These are phyloP conservation scores for Odontomachus brunneus DNA, from an alignment of 1,140 invertebrate species.

Conservation along the genomic window DNA sequence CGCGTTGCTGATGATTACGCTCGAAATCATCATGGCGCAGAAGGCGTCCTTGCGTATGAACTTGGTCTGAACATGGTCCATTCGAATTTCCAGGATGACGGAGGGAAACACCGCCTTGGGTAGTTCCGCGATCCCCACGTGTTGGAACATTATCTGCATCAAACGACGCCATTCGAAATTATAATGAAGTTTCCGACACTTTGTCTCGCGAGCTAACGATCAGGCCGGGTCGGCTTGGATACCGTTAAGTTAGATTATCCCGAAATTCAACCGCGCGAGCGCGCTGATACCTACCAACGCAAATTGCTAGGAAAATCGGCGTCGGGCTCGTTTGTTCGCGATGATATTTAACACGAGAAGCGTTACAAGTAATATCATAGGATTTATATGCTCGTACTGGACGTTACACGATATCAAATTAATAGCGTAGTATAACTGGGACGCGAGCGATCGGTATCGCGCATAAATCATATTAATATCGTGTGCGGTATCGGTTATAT, in stretches of 20 bases:
- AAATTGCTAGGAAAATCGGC: conserved; percentile 3
- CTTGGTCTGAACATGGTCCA: conserved; percentile 86
- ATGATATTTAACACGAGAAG: conserved; percentile 1
- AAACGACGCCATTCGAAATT: conserved; percentile 24
- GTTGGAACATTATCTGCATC: conserved; percentile 88
- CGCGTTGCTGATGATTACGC: conserved; percentile 88
- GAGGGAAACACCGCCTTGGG: conserved; percentile 88
- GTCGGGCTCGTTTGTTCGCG: not conserved
- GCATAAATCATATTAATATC: not conserved
- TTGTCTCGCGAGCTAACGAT: conserved; percentile 83
- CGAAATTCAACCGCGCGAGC: not conserved
- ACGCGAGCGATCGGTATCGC: conserved; percentile 3
- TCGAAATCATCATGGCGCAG: conserved; percentile 87
- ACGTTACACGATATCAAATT: conserved; percentile 37
- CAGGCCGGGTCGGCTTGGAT: too few species aligned
- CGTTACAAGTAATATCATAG: conserved; percentile 8
- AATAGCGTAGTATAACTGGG: conserved; percentile 12
- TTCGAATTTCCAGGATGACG: conserved; percentile 87
- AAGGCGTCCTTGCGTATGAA: conserved; percentile 88
- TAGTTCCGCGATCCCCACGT: conserved; percentile 87
- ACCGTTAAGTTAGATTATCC: not conserved
- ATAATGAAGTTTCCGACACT: conserved; percentile 77
- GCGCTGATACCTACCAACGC: not conserved
- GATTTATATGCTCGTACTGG: conserved; percentile 23
- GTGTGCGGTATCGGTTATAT: conserved; percentile 2